Conservation (phyloP, 2,797 vertebrate genomes). For the Sebastes glaucus region DNA sequence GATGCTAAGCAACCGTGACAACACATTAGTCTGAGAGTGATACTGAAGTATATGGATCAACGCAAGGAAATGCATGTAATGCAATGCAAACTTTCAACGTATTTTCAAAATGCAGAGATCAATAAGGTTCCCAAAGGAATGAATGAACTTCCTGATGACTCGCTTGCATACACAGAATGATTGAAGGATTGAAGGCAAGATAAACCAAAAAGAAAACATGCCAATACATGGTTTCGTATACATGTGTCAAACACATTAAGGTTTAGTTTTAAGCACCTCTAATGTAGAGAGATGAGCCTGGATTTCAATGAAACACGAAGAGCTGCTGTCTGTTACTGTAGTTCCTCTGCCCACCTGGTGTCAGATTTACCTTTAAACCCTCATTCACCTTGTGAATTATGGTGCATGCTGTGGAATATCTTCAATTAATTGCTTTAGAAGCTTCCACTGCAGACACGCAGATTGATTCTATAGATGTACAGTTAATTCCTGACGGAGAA, state of each 20-base stretch:
- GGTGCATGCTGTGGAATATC: not conserved
- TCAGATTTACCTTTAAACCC: conserved; percentile 2
- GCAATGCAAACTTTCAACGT: too few relatives aligned
- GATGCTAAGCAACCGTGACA: too few relatives aligned
- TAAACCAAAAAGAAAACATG: not conserved
- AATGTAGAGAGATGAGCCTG: not conserved
- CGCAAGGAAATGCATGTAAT: too few relatives aligned
- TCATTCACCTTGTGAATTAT: not conserved
- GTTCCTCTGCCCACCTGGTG: not conserved
- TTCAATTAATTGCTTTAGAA: conserved; percentile 4
- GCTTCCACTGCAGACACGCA: not conserved
- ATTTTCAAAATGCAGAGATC: too few relatives aligned
- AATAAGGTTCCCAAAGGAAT: too few relatives aligned
- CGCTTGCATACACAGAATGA: too few relatives aligned
- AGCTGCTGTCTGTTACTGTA: not conserved
- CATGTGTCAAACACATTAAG: not conserved
- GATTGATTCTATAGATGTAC: not conserved
- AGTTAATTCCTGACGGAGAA: conserved; percentile 11
- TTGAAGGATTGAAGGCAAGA: too few relatives aligned
- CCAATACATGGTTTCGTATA: not conserved
- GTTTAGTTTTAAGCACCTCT: not conserved
- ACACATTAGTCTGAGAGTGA: too few relatives aligned
- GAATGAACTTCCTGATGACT: too few relatives aligned
- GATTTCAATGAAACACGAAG: not conserved
- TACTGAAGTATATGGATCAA: too few relatives aligned